Evolutionary conservation across 1,140 invertebrate species (phyloP), one percentile per base, ranked within the genome.

Genomic region (Heliothis virescens): DNA sequence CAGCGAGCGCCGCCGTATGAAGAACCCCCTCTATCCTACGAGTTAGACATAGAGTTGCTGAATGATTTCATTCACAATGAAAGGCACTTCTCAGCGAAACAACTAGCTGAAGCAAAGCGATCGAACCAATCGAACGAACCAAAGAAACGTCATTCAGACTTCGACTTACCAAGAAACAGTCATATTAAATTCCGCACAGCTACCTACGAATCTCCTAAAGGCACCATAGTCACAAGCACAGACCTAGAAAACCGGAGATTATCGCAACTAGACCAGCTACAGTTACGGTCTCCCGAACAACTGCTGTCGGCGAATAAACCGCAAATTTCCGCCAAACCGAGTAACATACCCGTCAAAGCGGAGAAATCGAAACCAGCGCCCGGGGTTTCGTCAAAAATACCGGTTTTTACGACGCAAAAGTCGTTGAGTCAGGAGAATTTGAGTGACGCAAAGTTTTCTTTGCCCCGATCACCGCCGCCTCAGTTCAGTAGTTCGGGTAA

Each of bases 171-270:
- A 55, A 89, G 94, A 81, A 95, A 95, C 87, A 94, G 94, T 71
- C 95, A 95, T 71, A 96, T 96, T 76, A 95, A 95, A 87, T 96
- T 96, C 86, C 93, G 95, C 41, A 96, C 96, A 18, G 95, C 96
- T 0, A 96, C 95, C 34, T 96, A 96, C 84, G 95, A 96, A 93
- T 91, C 92, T 79, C 91, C 91, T 26, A 94, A 94, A 78, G 90
- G 92, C 1, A 91, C 93, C 0, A 94, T 94, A 65, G 92, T 94
- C 0, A 94, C 93, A 0, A 94, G 93, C 77, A 94, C 93, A 16
- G 93, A 94, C 82, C 72, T 94, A 26, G 93, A 94, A 75, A 94
- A 94, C 82, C 81, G 92, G 73, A 86, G 95, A 79, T 86, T 95
- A 15, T 96, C 95, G 12, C 92, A 94, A 79, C 74, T 94, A 50